phyloP scores from a whole-genome alignment of 2,113 vertebrate genomes.

The Pelmatolapia mariae region DNA sequence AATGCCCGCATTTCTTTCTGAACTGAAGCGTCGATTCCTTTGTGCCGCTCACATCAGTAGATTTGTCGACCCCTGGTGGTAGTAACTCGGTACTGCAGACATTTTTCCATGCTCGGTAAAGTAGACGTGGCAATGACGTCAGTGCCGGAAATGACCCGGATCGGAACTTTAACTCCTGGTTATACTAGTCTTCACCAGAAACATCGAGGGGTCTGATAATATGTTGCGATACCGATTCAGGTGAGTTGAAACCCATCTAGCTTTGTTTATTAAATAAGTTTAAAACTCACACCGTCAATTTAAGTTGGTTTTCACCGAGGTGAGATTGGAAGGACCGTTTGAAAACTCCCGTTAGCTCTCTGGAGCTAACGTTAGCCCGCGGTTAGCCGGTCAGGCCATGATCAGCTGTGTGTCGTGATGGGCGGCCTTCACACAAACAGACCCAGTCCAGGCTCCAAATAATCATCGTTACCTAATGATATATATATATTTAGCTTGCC shows the following conservation, averaged over 20 bases:
- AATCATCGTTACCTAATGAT: not conserved
- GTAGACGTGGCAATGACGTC: slow-evolving; percentile 77
- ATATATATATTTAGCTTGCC: not conserved
- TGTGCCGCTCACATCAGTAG: not conserved
- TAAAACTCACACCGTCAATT: fast-evolving
- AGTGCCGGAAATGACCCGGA: slow-evolving; percentile 69
- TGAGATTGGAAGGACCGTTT: not conserved
- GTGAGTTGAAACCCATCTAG: slow-evolving; percentile 1
- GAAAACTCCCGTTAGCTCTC: slow-evolving; percentile 14
- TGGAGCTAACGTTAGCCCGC: slow-evolving; percentile 38
- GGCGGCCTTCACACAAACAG: slow-evolving; percentile 1
- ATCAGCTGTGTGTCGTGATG: slow-evolving; percentile 57
- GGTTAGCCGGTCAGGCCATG: slow-evolving; percentile 48
- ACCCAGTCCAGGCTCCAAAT: not conserved
- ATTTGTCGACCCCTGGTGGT: slow-evolving; percentile 28
- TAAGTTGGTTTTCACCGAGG: not conserved
- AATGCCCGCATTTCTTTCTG: not conserved
- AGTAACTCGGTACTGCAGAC: fast-evolving
- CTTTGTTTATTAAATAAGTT: not conserved
- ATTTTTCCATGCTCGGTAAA: not conserved
- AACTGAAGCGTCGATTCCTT: not conserved
- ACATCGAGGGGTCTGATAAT: slow-evolving; percentile 14
- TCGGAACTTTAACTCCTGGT: slow-evolving; percentile 64
- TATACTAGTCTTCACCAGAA: slow-evolving; percentile 29
- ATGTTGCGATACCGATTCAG: slow-evolving; percentile 5